These are phyloP conservation scores for Bergia puertoricense DNA, from an alignment of 92 coral and sea anemone genomes.

Conservation along the genomic window DNA sequence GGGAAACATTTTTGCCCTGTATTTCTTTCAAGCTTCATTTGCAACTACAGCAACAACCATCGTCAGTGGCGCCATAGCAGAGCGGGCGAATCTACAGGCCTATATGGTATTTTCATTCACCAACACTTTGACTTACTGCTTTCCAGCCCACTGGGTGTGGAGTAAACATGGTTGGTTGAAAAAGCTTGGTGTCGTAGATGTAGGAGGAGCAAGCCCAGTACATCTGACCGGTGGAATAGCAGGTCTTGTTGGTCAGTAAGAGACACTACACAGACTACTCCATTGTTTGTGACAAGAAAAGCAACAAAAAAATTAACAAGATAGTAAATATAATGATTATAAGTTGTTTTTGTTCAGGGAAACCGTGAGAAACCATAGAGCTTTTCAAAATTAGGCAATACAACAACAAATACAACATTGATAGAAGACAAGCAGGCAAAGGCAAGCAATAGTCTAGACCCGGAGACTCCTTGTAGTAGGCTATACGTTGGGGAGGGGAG, in stretches of 20 bases:
- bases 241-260: slow-evolving; percentile 66
- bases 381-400: too few species aligned
- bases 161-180: slow-evolving; percentile 85
- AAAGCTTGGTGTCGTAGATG: slow-evolving; percentile 80
- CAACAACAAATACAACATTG: too few species aligned
- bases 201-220: slow-evolving; percentile 92
- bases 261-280: too few species aligned
- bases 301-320: too few species aligned
- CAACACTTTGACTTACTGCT: slow-evolving; percentile 81
- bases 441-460: too few species aligned
- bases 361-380: too few species aligned
- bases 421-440: too few species aligned
- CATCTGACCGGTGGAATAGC: slow-evolving; percentile 89
- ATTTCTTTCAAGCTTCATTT: slow-evolving; percentile 86
- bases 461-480: too few species aligned
- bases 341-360: too few species aligned
- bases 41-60: slow-evolving; percentile 89
- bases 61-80: slow-evolving; percentile 87
- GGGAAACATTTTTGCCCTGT: slow-evolving; percentile 84
- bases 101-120: slow-evolving; percentile 84
- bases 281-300: too few species aligned
- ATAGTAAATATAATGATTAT: too few species aligned
- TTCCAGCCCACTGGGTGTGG: slow-evolving; percentile 96
- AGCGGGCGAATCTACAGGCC: slow-evolving; percentile 81
- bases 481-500: too few species aligned